phyloP scores from a whole-genome alignment of 1,140 invertebrate genomes.

The Trigoniulus corallinus region DNA sequence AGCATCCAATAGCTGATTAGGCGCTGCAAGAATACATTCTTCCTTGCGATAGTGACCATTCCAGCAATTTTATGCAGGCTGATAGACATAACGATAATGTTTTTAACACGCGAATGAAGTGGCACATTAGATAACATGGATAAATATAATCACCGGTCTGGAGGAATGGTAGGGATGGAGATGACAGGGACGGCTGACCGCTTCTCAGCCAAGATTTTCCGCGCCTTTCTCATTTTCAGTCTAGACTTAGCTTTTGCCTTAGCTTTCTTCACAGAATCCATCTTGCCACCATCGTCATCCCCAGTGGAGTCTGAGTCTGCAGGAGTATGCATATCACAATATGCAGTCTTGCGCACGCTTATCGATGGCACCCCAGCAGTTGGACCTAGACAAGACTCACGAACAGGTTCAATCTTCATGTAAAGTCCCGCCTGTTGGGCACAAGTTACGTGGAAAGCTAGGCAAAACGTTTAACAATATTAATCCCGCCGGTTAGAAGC shows the following conservation, averaged over 20 bases:
- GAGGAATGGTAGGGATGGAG: constrained; percentile 82
- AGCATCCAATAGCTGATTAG: constrained; percentile 87
- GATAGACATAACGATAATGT: no score
- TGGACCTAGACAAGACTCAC: constrained; percentile 35
- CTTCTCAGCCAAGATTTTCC: constrained; percentile 64
- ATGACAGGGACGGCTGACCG: constrained; percentile 76
- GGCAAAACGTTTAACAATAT: constrained; percentile 2
- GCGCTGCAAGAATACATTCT: constrained; percentile 71
- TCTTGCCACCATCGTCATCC: constrained; percentile 21
- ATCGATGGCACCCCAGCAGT: constrained; percentile 34
- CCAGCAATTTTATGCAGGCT: constrained; percentile 5
- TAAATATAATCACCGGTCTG: constrained; percentile 38
- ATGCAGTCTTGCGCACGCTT: constrained; percentile 86
- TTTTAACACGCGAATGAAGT: not conserved
- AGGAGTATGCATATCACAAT: constrained; percentile 85
- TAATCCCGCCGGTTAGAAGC: no score
- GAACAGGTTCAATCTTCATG: constrained; percentile 92
- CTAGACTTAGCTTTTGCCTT: constrained; percentile 35
- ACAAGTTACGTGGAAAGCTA: constrained; percentile 94
- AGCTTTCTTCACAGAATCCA: constrained; percentile 24
- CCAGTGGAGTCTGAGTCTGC: constrained; percentile 43
- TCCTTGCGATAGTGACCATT: constrained; percentile 32
- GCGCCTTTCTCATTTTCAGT: constrained; percentile 56
- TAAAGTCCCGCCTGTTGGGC: constrained; percentile 85
- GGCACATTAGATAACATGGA: not conserved